Evolutionary conservation across 2,113 vertebrate genomes (phyloP).

Genomic region (Pomatostomus ruficeps): DNA sequence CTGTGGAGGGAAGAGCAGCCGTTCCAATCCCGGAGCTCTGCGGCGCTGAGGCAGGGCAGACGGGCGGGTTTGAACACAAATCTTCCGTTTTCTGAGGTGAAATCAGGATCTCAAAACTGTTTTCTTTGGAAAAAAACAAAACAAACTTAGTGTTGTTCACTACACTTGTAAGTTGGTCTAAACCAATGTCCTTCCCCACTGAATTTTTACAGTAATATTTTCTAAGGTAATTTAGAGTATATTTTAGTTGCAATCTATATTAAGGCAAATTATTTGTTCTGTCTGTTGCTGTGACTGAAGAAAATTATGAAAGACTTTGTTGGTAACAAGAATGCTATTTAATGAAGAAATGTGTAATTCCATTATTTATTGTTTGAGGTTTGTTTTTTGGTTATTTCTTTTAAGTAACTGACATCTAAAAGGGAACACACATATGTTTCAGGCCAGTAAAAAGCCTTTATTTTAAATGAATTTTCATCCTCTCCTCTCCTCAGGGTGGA

Average conservation of each 20-base stretch:
- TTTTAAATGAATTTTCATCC: not conserved
- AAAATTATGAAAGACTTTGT: slow-evolving; percentile 65
- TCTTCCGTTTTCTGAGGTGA: not conserved
- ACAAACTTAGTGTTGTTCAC: not conserved
- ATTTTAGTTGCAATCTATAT: slow-evolving; percentile 64
- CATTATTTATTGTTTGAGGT: slow-evolving; percentile 77
- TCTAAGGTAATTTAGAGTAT: slow-evolving; percentile 64
- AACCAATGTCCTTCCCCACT: slow-evolving; percentile 20
- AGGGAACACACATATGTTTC: slow-evolving; percentile 36
- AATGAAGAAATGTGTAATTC: slow-evolving; percentile 75
- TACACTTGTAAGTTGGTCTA: slow-evolving; percentile 12
- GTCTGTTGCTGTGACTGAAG: slow-evolving; percentile 68
- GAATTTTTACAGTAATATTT: slow-evolving; percentile 62
- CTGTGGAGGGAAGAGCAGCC: not conserved
- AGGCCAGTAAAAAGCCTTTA: slow-evolving; percentile 38
- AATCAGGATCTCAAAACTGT: not conserved
- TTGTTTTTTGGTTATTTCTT: slow-evolving; percentile 57
- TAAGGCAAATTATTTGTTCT: slow-evolving; percentile 70
- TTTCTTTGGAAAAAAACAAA: not conserved
- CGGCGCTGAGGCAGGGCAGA: not conserved
- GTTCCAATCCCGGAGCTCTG: not conserved
- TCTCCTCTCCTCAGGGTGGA: not conserved
- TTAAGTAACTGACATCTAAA: slow-evolving; percentile 49
- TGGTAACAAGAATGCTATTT: slow-evolving; percentile 72
- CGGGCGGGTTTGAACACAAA: not conserved